These are phyloP conservation scores for Lophotriccus pileatus DNA, from an alignment of 2,797 vertebrate genomes.

Conservation along the genomic window DNA sequence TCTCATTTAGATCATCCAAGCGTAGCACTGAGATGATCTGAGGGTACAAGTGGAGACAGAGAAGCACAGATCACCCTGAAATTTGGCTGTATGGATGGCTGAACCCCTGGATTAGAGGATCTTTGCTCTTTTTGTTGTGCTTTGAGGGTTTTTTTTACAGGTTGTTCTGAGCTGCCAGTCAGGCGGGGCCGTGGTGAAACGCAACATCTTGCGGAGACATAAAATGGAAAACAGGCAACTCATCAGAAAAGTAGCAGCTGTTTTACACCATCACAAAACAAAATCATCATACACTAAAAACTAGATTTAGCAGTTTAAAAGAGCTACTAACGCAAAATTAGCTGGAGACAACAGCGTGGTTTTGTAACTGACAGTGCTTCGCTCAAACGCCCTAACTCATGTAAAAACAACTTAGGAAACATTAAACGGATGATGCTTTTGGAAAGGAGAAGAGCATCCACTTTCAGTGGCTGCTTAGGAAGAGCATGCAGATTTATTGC, in stretches of 20 bases:
- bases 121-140: neutral
- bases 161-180: constrained; percentile 52
- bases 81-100: neutral
- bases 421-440: constrained; percentile 52
- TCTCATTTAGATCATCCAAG: neutral
- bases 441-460: constrained; percentile 30
- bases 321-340: constrained; percentile 72
- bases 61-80: neutral
- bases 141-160: neutral
- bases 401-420: constrained; percentile 66
- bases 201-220: constrained; percentile 69
- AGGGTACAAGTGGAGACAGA: neutral
- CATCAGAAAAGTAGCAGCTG: constrained; percentile 72
- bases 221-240: constrained; percentile 70
- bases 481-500: constrained; percentile 40
- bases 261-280: constrained; percentile 68
- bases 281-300: constrained; percentile 68
- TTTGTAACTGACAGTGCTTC: constrained; percentile 61
- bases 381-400: constrained; percentile 67
- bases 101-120: neutral
- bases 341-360: constrained; percentile 57
- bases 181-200: constrained; percentile 41
- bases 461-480: neutral
- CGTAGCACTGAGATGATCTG: neutral
- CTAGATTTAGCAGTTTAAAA: constrained; percentile 70